Conservation (phyloP, 2,113 vertebrate species). For the Symphodus melops region DNA sequence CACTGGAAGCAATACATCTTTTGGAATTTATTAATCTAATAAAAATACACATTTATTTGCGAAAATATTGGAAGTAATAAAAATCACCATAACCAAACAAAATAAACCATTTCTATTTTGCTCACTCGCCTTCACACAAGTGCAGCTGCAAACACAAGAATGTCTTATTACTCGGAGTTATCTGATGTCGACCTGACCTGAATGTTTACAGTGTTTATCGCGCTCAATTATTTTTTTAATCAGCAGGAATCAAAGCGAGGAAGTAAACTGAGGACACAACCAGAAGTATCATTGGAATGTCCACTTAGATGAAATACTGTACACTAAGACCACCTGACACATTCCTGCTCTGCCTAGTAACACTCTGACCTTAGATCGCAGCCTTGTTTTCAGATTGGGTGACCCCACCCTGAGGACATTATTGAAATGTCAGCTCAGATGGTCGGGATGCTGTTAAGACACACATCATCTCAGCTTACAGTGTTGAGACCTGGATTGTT, state of each 20-base stretch:
- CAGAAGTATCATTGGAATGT: constrained; percentile 2
- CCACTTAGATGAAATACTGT: not conserved
- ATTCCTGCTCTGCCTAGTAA: not conserved
- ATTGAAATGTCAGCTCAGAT: constrained; percentile 37
- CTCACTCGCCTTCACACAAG: not conserved
- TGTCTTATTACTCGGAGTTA: not conserved
- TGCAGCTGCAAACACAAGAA: not conserved
- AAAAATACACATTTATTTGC: no score
- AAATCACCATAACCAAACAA: no score
- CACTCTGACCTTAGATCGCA: constrained; percentile 4
- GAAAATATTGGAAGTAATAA: no score
- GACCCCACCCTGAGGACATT: constrained; percentile 1
- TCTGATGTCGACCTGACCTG: constrained; percentile 4
- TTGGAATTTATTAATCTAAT: no score
- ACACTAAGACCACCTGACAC: constrained; percentile 8
- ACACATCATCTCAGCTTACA: constrained; percentile 32
- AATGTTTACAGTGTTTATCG: not conserved
- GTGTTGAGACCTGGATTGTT: not conserved
- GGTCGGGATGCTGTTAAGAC: constrained; percentile 26
- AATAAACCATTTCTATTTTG: not conserved
- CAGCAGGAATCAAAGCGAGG: not conserved
- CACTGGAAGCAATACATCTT: no score
- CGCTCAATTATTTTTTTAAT: not conserved
- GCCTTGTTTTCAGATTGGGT: not conserved
- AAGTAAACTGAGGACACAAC: not conserved